Evolutionary conservation across 1,140 invertebrate genomes (phyloP), one percentile per base, ranked within the genome.

Genomic region (Orchesella cincta): DNA sequence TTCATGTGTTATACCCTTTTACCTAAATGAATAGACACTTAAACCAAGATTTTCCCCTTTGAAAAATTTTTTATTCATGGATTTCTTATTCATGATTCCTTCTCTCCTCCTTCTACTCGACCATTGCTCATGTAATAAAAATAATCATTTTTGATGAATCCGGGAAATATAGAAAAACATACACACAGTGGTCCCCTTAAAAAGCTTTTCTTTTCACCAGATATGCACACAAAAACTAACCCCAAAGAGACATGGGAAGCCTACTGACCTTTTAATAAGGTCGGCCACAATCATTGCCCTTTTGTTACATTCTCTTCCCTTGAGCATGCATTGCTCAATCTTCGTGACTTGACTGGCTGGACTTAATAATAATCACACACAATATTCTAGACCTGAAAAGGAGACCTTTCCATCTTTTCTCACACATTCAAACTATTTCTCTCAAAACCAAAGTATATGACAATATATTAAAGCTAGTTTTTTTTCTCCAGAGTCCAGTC

Each of bases 261-360:
- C 76, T 67, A 74, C 35, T 80, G 79, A 80, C 79, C 79, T 80
- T 80, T 77, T 80, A 80, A 80, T 80, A 80, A 80, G 76, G 79
- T 80, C 79, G 73, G 57, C 29, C 70, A 46, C 67, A 73, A 77
- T 74, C 62, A 67, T 29, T 67, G 62, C 26, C 62, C 62, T 67
- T 67, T 67, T 31, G 26, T 67, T 67, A 12, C 62, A 31, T 62
- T 26, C 16, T 62, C 62, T n/a, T 12, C 62, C 28, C 31, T n/a
- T 67, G 62, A 67, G 39, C 3, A 14, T 8, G 3, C 23, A 26
- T 31, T 29, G 62, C 33, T 67, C 31, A 31, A 31, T 14, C 62
- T 67, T 67, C 12, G 54, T 23, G 12, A 16, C 5, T 57, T 57
- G 12, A 18, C 23, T 5, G 12, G 23, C n/a, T 8, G 54, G 8